Evolutionary conservation across 2,113 vertebrate genomes (phyloP).

Genomic region (Microcebus lehilahytsara): DNA sequence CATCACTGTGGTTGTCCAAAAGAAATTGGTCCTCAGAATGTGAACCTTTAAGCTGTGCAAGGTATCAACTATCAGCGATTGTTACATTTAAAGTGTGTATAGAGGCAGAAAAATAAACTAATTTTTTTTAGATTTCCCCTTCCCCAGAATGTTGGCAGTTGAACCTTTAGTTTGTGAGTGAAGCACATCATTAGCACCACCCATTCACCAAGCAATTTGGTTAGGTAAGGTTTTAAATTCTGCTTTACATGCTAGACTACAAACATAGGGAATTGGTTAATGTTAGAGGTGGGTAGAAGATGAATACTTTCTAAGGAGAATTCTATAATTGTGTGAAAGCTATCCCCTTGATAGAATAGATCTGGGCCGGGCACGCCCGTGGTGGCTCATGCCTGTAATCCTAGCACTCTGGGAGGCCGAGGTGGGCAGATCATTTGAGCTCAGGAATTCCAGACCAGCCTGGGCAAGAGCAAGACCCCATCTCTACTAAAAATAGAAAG

Average conservation of each 20-base stretch:
- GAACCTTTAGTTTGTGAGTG: not conserved
- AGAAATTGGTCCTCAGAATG: not conserved
- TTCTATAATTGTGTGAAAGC: not conserved
- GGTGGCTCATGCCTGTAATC: too few species aligned
- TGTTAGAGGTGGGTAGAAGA: not conserved
- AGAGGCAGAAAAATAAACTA: not conserved
- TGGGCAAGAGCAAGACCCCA: too few species aligned
- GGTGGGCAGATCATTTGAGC: too few species aligned
- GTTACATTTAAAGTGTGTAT: not conserved
- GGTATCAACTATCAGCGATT: not conserved
- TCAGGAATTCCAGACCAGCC: too few species aligned
- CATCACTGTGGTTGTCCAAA: not conserved
- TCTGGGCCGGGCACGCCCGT: too few species aligned
- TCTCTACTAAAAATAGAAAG: too few species aligned
- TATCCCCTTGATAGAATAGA: not conserved
- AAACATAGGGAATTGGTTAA: not conserved
- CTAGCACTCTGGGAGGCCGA: too few species aligned
- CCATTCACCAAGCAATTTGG: not conserved
- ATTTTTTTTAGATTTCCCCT: not conserved
- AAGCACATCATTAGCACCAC: not conserved
- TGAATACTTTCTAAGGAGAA: not conserved
- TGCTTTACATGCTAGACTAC: not conserved
- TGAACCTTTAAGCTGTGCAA: not conserved
- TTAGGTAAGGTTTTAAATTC: conserved; percentile 25
- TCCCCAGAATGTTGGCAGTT: not conserved